These are phyloP conservation scores for Enteromius trimaculatus DNA, from an alignment of 2,797 vertebrate species.

Conservation along the genomic window DNA sequence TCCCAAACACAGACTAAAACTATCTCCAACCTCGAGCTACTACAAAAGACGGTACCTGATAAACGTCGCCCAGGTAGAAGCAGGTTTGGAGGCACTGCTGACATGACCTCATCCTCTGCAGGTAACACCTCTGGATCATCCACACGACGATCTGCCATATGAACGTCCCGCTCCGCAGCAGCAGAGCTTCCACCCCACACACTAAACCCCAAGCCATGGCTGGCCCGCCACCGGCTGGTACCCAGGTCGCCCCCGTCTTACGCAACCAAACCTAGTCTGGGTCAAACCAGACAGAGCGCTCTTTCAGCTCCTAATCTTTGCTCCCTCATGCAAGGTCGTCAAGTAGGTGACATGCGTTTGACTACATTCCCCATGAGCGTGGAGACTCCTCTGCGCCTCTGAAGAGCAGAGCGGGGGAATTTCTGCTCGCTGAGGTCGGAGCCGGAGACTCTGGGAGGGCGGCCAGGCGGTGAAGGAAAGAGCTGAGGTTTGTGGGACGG, in stretches of 20 bases:
- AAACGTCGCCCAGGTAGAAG: conserved; percentile 82
- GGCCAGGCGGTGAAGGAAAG: conserved; percentile 47
- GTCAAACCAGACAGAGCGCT: conserved; percentile 56
- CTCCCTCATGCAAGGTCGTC: conserved; percentile 12
- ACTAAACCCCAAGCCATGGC: conserved; percentile 78
- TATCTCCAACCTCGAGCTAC: background rate
- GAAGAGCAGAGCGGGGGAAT: conserved; percentile 3
- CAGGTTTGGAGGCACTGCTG: conserved; percentile 85
- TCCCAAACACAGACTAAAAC: background rate
- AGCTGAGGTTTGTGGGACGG: conserved; percentile 55
- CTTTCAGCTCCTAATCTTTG: conserved; percentile 50
- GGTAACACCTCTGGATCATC: conserved; percentile 77
- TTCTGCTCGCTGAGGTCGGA: conserved; percentile 26
- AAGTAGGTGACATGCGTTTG: conserved; percentile 44
- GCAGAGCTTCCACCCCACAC: conserved; percentile 79
- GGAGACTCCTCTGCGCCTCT: background rate
- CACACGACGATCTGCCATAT: conserved; percentile 78
- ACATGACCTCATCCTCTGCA: conserved; percentile 78
- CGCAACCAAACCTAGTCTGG: conserved; percentile 56
- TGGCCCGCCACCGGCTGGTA: conserved; percentile 55
- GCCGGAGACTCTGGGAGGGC: conserved; percentile 48
- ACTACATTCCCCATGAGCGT: conserved; percentile 31
- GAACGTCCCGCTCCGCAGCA: conserved; percentile 74
- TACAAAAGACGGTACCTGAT: conserved; percentile 79
- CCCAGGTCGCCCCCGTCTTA: conserved; percentile 46